phyloP scores from a whole-genome alignment of 1,140 invertebrate species.

The Drosophila novamexicana region DNA sequence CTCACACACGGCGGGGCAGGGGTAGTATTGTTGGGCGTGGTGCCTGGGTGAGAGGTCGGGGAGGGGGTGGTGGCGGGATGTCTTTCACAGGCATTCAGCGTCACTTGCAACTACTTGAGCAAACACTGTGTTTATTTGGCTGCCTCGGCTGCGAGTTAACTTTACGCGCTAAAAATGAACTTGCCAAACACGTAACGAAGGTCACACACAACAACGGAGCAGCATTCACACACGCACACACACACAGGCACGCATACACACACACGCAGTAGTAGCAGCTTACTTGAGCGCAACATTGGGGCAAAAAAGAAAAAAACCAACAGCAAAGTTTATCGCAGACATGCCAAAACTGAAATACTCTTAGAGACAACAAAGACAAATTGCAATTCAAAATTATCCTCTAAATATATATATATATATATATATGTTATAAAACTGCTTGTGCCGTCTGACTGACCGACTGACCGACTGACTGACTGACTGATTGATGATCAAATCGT shows the following conservation, averaged over 20 bases:
- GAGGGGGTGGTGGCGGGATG: not conserved
- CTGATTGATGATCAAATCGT: too few species aligned
- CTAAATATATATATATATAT: too few species aligned
- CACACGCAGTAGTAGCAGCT: slow-evolving; percentile 11
- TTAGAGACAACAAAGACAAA: not conserved
- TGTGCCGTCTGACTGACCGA: too few species aligned
- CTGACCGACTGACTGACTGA: too few species aligned
- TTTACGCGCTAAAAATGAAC: slow-evolving; percentile 77
- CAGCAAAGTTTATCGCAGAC: slow-evolving; percentile 12
- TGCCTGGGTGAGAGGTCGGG: not conserved
- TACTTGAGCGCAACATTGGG: slow-evolving; percentile 59
- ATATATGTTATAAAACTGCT: too few species aligned
- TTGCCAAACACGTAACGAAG: slow-evolving; percentile 82
- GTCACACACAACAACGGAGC: slow-evolving; percentile 59
- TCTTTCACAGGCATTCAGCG: slow-evolving; percentile 40
- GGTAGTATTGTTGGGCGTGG: slow-evolving; percentile 1
- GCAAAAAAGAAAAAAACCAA: slow-evolving; percentile 22
- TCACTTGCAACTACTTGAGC: slow-evolving; percentile 63
- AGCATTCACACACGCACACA: slow-evolving; percentile 37
- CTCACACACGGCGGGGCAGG: slow-evolving; percentile 1
- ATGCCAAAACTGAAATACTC: slow-evolving; percentile 16
- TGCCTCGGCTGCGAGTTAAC: slow-evolving; percentile 56
- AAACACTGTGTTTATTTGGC: slow-evolving; percentile 59
- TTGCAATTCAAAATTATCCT: too few species aligned
- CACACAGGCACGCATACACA: slow-evolving; percentile 26